A percentile compares a stretch with the other conserved stretches of the same genome.
phyloP scores from a whole-genome alignment of 2,888 invertebrate species.

The Germaria angustata region DNA sequence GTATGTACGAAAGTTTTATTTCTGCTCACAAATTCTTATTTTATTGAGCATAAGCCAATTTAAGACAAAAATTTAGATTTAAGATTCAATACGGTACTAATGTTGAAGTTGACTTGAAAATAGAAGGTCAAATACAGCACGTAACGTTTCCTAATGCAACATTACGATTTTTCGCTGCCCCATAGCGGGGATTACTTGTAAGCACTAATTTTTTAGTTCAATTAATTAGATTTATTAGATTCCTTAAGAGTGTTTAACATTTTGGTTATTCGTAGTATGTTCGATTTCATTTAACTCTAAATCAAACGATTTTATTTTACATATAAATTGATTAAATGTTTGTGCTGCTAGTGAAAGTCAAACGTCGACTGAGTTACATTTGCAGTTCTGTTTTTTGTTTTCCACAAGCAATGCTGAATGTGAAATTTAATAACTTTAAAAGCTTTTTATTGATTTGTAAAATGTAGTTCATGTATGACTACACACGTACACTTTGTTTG shows the following conservation, averaged over 20 bases:
- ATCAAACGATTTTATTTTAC: neutral
- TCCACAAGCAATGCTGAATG: neutral
- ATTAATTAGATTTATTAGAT: slow-evolving; percentile 46
- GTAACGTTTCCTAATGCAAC: too few species aligned
- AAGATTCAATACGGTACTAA: neutral
- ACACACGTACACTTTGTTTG: slow-evolving; percentile 4
- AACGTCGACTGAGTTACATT: neutral
- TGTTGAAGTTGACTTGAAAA: too few species aligned
- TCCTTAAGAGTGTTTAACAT: neutral
- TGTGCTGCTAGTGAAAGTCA: too few species aligned
- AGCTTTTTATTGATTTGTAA: slow-evolving; percentile 45
- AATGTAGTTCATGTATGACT: neutral
- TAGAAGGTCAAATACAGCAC: too few species aligned
- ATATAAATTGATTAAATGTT: too few species aligned
- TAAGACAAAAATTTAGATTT: neutral
- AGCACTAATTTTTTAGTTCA: too few species aligned
- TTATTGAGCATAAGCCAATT: neutral
- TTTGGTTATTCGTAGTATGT: neutral
- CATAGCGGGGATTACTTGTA: too few species aligned
- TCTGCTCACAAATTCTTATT: too few species aligned
- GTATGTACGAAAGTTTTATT: too few species aligned
- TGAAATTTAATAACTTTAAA: slow-evolving; percentile 42
- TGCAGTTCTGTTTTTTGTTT: neutral
- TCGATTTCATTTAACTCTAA: neutral
- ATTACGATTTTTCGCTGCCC: too few species aligned